Evolutionary conservation across 2,888 invertebrate species (phyloP), one percentile per base, ranked within the genome.

Genomic region (Eupithecia vulgata): DNA sequence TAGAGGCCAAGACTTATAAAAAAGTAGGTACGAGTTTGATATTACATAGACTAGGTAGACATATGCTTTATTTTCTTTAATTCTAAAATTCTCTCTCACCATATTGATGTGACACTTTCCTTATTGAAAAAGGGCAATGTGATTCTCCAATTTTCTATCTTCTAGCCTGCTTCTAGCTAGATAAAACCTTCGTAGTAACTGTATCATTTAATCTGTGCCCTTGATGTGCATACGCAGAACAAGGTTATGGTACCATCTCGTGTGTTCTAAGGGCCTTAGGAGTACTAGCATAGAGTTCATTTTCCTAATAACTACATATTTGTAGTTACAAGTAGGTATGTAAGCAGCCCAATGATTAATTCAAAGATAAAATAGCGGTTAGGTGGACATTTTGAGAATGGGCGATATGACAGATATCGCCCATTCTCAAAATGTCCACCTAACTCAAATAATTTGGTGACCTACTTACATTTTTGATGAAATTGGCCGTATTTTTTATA

Each of bases 301-400:
- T 57, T 57, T 57, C 48, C 25, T 57, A 57, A 12, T 25, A 57
- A 5, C 57, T 5, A 21, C 52, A 52, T 52, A 21, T 52, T 57
- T 25, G 48, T 52, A 21, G 52, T 21, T 21, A 52, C 13, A 57
- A 57, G 21, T 25, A 25, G 0, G 12, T 52, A 52, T 12, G 12
- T 57, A 52, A 52, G 52, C 57, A 57, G 57, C 12, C 57, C 13
- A 57, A 25, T 57, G 57, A 57, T 57, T 57, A 57, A 57, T 57
- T 57, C 57, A 57, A 57, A 25, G 57, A 57, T 57, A 57, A 57
- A 57, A 57, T 57, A 25, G 57, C 57, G 57, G 57, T 13, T 57
- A 21, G 21, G 21, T 52, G 8, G 57, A 57, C n/a, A 25, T 57
- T 57, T 57, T 57, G 25, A 57, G 57, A 57, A 57, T 25, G 57